Conservation (phyloP, 2,113 vertebrate genomes). For the Chloebia gouldiae region DNA sequence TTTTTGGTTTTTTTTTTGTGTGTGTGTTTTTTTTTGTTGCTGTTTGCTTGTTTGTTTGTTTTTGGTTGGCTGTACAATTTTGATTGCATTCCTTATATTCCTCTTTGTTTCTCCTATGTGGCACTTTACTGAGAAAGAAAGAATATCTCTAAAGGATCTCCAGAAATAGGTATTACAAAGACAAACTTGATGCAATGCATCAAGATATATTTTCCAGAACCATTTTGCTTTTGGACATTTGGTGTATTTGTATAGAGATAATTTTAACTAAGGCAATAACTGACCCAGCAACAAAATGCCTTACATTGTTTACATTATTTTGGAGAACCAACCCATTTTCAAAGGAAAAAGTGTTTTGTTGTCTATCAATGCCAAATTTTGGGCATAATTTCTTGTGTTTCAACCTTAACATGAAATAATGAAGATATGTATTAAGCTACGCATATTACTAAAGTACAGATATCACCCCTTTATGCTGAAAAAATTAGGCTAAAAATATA, state of each 20-base stretch:
- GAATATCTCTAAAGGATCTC: not conserved
- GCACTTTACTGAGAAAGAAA: not conserved
- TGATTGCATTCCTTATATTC: not conserved
- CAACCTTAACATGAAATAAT: not conserved
- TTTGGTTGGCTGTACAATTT: not conserved
- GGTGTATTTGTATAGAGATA: not conserved
- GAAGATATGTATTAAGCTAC: not conserved
- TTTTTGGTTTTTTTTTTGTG: too few species aligned
- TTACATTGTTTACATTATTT: not conserved
- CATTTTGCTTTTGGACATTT: not conserved
- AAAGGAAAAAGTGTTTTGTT: not conserved
- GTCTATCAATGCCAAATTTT: not conserved
- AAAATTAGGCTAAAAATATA: not conserved
- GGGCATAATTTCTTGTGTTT: not conserved
- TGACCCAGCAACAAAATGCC: not conserved
- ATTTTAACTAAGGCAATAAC: not conserved
- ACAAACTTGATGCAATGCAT: not conserved
- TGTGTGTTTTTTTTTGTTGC: too few species aligned
- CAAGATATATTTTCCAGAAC: not conserved
- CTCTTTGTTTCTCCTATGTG: not conserved
- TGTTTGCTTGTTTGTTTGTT: too few species aligned
- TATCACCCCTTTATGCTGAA: fast-evolving
- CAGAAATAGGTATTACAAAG: not conserved
- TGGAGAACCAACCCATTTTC: not conserved
- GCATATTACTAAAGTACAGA: not conserved